Evolutionary conservation across 2,113 vertebrate genomes (phyloP).

Genomic region (Tetraodon nigroviridis): DNA sequence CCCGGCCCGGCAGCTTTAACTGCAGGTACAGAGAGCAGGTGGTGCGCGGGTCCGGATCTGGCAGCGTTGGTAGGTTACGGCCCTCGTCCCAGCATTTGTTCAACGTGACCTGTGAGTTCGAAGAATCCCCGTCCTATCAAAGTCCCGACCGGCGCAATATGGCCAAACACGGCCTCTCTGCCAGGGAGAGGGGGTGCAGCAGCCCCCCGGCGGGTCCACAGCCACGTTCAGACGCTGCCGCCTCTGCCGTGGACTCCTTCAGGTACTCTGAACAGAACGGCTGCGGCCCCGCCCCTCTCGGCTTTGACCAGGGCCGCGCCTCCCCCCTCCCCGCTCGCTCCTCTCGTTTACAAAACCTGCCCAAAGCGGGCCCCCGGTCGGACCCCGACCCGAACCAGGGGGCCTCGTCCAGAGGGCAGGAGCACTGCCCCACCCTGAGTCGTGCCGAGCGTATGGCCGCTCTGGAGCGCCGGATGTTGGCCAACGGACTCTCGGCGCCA

Average conservation of each 20-base stretch:
- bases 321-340: constrained; percentile 69
- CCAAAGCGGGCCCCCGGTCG: constrained; percentile 68
- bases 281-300: constrained; percentile 47
- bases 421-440: constrained; percentile 53
- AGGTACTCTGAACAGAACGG: constrained; percentile 80
- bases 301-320: constrained; percentile 41
- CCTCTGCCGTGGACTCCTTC: constrained; percentile 69
- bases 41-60: constrained; percentile 44
- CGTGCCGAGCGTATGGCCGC: constrained; percentile 65
- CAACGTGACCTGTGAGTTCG: constrained; percentile 69
- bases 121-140: constrained; percentile 69
- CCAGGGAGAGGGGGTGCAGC: constrained; percentile 54
- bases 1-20: constrained; percentile 74
- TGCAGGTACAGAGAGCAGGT: constrained; percentile 77
- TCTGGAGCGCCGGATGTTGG: constrained; percentile 75
- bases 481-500: constrained; percentile 76
- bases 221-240: constrained; percentile 74
- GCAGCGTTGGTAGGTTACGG: constrained; percentile 49
- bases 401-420: constrained; percentile 51
- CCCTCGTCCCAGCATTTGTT: constrained; percentile 67
- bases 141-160: constrained; percentile 76
- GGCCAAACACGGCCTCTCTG: constrained; percentile 71
- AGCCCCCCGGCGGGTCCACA: constrained; percentile 71
- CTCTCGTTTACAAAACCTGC: constrained; percentile 59
- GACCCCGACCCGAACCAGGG: constrained; percentile 78